Evolutionary conservation across 2,797 vertebrate genomes (phyloP).

Genomic region (Taenioides sp.): DNA sequence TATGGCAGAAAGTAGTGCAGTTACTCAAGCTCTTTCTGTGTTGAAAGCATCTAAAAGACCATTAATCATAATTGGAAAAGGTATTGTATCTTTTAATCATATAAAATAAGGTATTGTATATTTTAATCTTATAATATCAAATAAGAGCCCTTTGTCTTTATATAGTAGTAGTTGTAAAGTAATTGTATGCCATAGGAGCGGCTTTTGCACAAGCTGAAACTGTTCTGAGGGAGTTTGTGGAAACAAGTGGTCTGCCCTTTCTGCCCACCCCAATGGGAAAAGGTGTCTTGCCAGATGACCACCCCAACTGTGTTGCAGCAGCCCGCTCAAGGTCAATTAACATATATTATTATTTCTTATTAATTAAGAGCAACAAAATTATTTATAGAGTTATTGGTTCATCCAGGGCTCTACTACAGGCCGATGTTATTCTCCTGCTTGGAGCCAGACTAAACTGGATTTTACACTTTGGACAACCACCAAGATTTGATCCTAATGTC

Average conservation of each 20-base stretch:
- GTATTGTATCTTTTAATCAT: slow-evolving; percentile 57
- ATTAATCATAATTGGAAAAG: slow-evolving; percentile 93
- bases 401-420: slow-evolving; percentile 87
- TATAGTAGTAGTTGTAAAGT: background rate
- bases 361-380: background rate
- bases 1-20: slow-evolving; percentile 73
- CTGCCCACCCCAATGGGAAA: slow-evolving; percentile 98
- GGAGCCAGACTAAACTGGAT: slow-evolving; percentile 98
- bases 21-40: slow-evolving; percentile 73
- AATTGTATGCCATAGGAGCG: slow-evolving; percentile 77
- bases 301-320: slow-evolving; percentile 89
- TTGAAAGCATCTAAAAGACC: slow-evolving; percentile 83
- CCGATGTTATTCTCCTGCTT: slow-evolving; percentile 90
- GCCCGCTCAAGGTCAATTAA: slow-evolving; percentile 86
- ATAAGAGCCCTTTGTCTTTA: background rate
- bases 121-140: background rate
- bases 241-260: slow-evolving; percentile 86
- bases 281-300: slow-evolving; percentile 90
- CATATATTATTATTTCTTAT: background rate
- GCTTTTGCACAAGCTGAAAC: slow-evolving; percentile 87
- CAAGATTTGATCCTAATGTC: slow-evolving; percentile 86
- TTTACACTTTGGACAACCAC: slow-evolving; percentile 94
- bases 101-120: slow-evolving; percentile 78
- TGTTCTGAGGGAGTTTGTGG: slow-evolving; percentile 82
- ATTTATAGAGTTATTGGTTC: background rate